phyloP scores from a whole-genome alignment of 2,888 invertebrate genomes.

The Cerastis leucographa region DNA sequence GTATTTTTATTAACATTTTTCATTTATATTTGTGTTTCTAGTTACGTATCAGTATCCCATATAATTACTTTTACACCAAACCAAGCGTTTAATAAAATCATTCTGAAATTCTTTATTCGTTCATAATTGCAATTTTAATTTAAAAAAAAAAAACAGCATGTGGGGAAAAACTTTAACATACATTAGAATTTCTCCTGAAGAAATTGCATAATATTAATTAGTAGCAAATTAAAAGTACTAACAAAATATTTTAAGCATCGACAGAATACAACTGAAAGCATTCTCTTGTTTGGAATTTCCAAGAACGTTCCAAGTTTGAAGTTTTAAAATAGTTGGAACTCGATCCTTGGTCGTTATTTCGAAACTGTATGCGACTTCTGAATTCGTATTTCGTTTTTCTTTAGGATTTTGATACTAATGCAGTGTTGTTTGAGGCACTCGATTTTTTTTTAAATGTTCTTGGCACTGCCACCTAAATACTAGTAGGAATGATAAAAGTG shows the following conservation, averaged over 20 bases:
- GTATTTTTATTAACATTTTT: not conserved
- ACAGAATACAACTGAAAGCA: conserved; percentile 62
- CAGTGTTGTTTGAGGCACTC: not conserved
- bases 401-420: not conserved
- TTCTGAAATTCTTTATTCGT: not conserved
- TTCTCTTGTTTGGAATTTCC: conserved; percentile 60
- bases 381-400: conserved; percentile 13
- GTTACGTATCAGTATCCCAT: too few relatives aligned
- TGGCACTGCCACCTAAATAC: not conserved
- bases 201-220: not conserved
- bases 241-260: not conserved
- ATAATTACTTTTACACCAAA: not conserved
- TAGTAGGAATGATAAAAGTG: not conserved
- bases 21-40: not conserved
- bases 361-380: conserved; percentile 38
- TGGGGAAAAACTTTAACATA: not conserved
- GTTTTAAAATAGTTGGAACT: conserved; percentile 65
- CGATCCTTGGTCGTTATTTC: conserved; percentile 44
- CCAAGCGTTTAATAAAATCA: not conserved
- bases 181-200: not conserved
- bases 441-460: not conserved
- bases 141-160: too few relatives aligned
- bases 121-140: not conserved
- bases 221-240: not conserved
- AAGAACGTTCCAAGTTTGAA: conserved; percentile 57